Conservation (phyloP, 2,113 vertebrate species). For the Pitta sordida region DNA sequence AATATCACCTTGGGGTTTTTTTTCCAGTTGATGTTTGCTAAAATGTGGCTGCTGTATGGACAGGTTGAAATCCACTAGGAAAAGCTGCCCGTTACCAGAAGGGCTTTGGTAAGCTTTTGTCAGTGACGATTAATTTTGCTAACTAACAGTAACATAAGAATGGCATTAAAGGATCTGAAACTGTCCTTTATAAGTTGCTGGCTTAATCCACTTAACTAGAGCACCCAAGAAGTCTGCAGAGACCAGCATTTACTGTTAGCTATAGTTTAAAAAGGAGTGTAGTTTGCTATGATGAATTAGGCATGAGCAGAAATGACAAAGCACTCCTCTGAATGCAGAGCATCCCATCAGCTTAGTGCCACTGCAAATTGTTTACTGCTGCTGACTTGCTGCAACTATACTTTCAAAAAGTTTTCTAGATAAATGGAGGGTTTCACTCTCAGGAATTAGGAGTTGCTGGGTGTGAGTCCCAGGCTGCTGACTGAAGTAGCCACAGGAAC, state of each 20-base stretch:
- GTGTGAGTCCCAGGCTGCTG: no score
- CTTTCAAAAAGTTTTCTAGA: background rate
- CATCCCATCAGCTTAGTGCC: background rate
- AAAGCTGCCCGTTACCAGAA: conserved; percentile 87
- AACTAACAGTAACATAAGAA: background rate
- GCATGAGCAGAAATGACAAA: background rate
- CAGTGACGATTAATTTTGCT: conserved; percentile 5
- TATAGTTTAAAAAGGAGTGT: background rate
- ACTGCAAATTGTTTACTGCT: background rate
- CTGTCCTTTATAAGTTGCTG: background rate
- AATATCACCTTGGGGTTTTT: background rate
- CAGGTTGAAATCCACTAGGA: conserved; percentile 98
- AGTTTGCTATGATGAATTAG: background rate
- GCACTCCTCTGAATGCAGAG: background rate
- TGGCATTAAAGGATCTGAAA: background rate
- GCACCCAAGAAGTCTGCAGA: background rate
- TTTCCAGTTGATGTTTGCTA: conserved; percentile 93
- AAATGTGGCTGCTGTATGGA: conserved; percentile 93
- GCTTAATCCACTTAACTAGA: conserved; percentile 39
- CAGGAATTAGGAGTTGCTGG: no score
- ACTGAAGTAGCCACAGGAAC: no score
- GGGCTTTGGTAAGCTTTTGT: conserved; percentile 83
- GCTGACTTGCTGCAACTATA: background rate
- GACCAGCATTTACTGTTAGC: background rate
- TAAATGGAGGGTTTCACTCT: background rate